A percentile compares a stretch with the other conserved stretches of the same genome.
Evolutionary conservation across 2,797 vertebrate species (phyloP).

Genomic region (Coreius guichenoti): DNA sequence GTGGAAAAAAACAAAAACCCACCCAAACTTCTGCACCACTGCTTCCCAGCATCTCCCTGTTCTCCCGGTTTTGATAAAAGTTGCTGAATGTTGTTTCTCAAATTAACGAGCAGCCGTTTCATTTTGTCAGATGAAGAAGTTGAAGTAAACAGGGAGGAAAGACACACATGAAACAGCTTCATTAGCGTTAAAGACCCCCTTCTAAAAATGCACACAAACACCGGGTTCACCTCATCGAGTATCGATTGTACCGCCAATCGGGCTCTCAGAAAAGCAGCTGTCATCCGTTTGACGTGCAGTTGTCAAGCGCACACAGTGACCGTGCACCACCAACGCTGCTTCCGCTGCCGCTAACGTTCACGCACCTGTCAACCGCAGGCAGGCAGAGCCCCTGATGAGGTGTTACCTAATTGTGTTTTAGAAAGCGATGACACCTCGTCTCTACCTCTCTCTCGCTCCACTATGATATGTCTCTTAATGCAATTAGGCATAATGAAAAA

Average conservation of each 20-base stretch:
- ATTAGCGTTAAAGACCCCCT: slow-evolving; percentile 64
- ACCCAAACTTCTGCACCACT: slow-evolving; percentile 48
- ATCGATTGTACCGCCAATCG: slow-evolving; percentile 83
- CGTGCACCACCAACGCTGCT: slow-evolving; percentile 56
- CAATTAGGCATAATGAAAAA: slow-evolving; percentile 74
- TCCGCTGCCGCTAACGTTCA: slow-evolving; percentile 77
- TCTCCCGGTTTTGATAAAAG: slow-evolving; percentile 68
- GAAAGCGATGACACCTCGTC: slow-evolving; percentile 77
- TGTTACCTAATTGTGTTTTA: slow-evolving; percentile 92
- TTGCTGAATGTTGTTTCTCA: slow-evolving; percentile 75
- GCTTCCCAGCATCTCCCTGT: slow-evolving; percentile 56
- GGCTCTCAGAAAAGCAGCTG: slow-evolving; percentile 82
- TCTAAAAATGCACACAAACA: slow-evolving; percentile 18
- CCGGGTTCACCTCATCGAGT: slow-evolving; percentile 73
- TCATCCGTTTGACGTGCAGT: slow-evolving; percentile 81
- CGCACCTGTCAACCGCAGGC: slow-evolving; percentile 84
- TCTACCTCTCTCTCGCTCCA: slow-evolving; percentile 67
- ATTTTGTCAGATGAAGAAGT: slow-evolving; percentile 70
- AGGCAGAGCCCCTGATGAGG: slow-evolving; percentile 86
- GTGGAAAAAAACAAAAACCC: slow-evolving; percentile 29
- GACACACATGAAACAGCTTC: slow-evolving; percentile 65
- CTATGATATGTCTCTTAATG: slow-evolving; percentile 83
- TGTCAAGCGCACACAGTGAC: slow-evolving; percentile 72
- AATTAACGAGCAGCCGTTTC: slow-evolving; percentile 70
- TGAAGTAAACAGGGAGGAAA: slow-evolving; percentile 43